phyloP scores from a whole-genome alignment of 2,113 vertebrate genomes.

The Lonchura striata region DNA sequence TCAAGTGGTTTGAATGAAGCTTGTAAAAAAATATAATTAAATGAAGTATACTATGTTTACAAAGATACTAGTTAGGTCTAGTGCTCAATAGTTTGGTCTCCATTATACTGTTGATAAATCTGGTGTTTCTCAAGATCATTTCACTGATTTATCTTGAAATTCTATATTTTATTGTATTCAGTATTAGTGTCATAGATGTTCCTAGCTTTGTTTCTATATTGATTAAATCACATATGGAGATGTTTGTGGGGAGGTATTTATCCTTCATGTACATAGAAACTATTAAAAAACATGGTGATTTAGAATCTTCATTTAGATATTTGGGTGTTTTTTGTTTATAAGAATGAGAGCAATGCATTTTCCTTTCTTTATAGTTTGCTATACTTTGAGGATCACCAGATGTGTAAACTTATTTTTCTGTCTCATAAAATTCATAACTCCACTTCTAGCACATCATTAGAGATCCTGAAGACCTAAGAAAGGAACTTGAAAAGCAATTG shows the following conservation, averaged over 20 bases:
- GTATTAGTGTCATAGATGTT: background rate
- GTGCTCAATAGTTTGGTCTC: background rate
- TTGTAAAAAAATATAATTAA: background rate
- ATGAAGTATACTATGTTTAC: background rate
- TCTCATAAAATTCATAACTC: background rate
- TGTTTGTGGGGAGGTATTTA: background rate
- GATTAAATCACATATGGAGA: background rate
- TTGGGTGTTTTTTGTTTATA: background rate
- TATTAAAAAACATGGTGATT: background rate
- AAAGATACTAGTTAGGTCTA: background rate
- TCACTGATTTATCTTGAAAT: background rate
- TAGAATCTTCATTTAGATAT: background rate
- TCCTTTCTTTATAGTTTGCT: background rate
- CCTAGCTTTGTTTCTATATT: background rate
- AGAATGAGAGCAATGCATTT: background rate
- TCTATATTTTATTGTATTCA: background rate
- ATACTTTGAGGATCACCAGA: background rate
- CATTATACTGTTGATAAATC: background rate
- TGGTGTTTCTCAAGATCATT: background rate
- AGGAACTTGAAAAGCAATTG: constrained; percentile 90
- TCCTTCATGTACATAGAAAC: background rate
- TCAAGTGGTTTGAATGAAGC: background rate
- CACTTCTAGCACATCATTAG: constrained; percentile 72
- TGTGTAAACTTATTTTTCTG: background rate
- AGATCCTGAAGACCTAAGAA: constrained; percentile 84